These are phyloP conservation scores for Ceyx cyanopectus DNA, from an alignment of 2,113 vertebrate genomes.

Conservation along the genomic window DNA sequence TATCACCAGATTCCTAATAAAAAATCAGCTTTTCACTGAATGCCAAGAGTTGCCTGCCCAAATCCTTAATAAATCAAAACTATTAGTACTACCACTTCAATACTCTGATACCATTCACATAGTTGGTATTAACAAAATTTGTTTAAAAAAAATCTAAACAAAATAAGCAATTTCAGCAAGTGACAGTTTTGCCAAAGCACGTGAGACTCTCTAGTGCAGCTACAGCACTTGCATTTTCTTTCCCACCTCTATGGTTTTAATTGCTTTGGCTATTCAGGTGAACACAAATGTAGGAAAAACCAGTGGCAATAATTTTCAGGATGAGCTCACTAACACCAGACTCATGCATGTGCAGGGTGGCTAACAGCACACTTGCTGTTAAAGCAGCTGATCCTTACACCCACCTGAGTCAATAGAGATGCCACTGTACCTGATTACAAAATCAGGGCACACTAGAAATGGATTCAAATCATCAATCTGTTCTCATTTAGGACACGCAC, in stretches of 20 bases:
- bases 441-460: background rate
- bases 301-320: background rate
- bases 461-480: background rate
- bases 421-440: background rate
- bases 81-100: background rate
- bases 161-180: background rate
- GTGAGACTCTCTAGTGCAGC: background rate
- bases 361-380: background rate
- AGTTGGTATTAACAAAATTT: background rate
- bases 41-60: background rate
- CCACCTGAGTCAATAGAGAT: background rate
- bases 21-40: rapidly evolving
- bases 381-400: background rate
- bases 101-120: background rate
- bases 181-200: background rate
- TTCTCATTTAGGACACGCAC: background rate
- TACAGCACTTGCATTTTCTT: background rate
- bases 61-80: background rate
- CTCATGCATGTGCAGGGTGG: rapidly evolving
- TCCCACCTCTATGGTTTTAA: background rate
- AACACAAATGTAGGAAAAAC: background rate
- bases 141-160: background rate
- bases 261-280: background rate
- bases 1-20: background rate
- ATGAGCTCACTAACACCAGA: background rate